Conservation (phyloP, 2,888 invertebrate species). For the Drosophila anomalipes region DNA sequence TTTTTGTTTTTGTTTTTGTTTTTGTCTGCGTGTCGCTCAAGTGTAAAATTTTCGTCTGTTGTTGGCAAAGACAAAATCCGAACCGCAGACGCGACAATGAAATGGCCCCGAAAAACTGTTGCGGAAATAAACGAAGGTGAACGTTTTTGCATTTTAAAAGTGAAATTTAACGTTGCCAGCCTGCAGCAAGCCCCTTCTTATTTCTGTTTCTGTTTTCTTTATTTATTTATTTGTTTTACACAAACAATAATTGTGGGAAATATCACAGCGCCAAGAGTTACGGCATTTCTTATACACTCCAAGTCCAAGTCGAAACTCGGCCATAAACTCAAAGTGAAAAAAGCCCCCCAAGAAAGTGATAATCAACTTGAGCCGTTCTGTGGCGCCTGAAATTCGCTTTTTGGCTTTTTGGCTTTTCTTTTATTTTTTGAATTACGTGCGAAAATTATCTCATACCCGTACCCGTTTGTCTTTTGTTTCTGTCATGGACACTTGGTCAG, state of each 20-base stretch:
- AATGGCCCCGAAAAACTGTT: slow-evolving; percentile 52
- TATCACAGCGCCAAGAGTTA: slow-evolving; percentile 62
- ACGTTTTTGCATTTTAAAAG: slow-evolving; percentile 77
- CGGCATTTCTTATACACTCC: slow-evolving; percentile 49
- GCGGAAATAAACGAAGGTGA: slow-evolving; percentile 81
- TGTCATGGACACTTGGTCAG: slow-evolving; percentile 45
- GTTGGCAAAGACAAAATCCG: slow-evolving; percentile 16
- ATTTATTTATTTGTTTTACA: slow-evolving; percentile 61
- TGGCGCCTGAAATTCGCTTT: slow-evolving; percentile 23
- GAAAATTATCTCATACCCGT: slow-evolving; percentile 63
- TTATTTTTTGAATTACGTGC: slow-evolving; percentile 70
- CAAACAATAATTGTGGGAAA: slow-evolving; percentile 67
- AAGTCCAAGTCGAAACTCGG: slow-evolving; percentile 38
- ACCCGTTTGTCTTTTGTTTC: slow-evolving; percentile 42
- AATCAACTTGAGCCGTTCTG: slow-evolving; percentile 76
- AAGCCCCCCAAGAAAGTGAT: slow-evolving; percentile 66
- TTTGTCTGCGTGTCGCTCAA: slow-evolving; percentile 44
- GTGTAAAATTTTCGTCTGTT: slow-evolving; percentile 62
- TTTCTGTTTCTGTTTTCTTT: slow-evolving; percentile 11
- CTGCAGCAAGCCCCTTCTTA: slow-evolving; percentile 30
- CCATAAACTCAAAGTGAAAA: slow-evolving; percentile 18
- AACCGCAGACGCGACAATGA: slow-evolving; percentile 58
- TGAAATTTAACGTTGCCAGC: slow-evolving; percentile 65
- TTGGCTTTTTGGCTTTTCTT: slow-evolving; percentile 31
- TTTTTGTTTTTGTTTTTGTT: slow-evolving; percentile 1